phyloP scores from a whole-genome alignment of 2,113 vertebrate species.

The Alethe diademata region DNA sequence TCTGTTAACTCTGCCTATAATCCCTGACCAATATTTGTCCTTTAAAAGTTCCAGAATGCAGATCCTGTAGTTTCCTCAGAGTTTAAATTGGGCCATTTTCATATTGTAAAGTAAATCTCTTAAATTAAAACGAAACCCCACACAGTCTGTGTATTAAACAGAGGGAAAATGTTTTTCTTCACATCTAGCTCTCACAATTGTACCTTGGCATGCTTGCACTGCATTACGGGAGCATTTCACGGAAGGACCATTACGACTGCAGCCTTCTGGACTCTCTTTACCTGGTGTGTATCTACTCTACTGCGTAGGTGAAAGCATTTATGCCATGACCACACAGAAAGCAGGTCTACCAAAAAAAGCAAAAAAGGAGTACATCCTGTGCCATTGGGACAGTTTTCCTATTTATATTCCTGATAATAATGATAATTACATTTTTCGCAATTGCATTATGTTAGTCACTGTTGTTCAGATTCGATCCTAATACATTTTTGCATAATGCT shows the following conservation, averaged over 20 bases:
- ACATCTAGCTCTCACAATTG: not conserved
- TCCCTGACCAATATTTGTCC: not conserved
- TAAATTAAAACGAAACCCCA: not conserved
- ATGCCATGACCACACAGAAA: not conserved
- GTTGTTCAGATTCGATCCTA: not conserved
- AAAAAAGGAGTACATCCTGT: not conserved
- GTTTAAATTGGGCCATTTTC: not conserved
- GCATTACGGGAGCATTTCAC: not conserved
- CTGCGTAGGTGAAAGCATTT: not conserved
- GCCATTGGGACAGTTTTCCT: not conserved
- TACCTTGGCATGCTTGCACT: not conserved
- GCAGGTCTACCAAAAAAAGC: not conserved
- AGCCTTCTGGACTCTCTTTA: not conserved
- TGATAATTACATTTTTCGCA: rapidly evolving
- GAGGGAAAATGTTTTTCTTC: not conserved
- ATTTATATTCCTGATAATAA: not conserved
- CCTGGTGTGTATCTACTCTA: not conserved
- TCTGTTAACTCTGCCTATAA: not conserved
- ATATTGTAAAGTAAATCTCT: not conserved
- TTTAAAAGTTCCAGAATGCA: not conserved
- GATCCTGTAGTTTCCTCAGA: not conserved
- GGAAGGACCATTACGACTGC: not conserved
- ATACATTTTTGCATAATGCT: not conserved
- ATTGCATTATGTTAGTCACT: not conserved
- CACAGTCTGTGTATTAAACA: not conserved